Percentiles rank a stretch among this genome's conserved stretches.
Conservation (phyloP, 2,888 invertebrate species). For the Deilephila porcellus region DNA sequence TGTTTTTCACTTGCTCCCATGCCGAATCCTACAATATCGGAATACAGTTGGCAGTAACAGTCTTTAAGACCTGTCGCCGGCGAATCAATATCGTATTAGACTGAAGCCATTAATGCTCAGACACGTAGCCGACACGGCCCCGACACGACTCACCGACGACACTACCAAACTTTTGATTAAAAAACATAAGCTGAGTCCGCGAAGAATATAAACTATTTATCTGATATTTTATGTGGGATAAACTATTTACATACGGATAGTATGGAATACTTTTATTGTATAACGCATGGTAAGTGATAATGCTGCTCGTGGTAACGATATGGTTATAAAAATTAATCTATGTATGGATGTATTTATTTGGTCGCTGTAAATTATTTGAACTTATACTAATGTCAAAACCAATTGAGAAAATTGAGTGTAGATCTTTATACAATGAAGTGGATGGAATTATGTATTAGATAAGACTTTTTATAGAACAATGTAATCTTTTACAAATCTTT, state of each 20-base stretch:
- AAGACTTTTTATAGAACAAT: background rate
- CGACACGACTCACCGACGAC: background rate
- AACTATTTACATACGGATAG: too few species aligned
- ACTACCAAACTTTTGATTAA: background rate
- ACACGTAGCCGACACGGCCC: constrained; percentile 36
- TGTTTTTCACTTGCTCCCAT: background rate
- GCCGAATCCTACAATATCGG: constrained; percentile 38
- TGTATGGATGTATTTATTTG: too few species aligned
- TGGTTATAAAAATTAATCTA: too few species aligned
- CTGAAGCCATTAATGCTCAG: constrained; percentile 40
- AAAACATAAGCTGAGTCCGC: background rate
- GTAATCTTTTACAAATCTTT: background rate
- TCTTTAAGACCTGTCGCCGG: constrained; percentile 42
- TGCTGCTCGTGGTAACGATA: too few species aligned
- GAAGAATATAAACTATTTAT: background rate
- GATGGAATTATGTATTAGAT: background rate
- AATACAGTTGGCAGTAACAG: constrained; percentile 36
- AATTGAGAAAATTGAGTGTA: too few species aligned
- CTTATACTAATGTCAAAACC: too few species aligned
- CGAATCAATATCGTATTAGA: constrained; percentile 47
- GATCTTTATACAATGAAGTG: background rate
- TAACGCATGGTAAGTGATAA: too few species aligned
- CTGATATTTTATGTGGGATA: background rate
- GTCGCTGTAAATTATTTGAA: too few species aligned
- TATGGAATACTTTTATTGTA: too few species aligned